Percentiles rank a stretch among this genome's conserved stretches.
These are phyloP conservation scores for Crotalus adamanteus DNA, from an alignment of 2,797 vertebrate species.

Conservation along the genomic window DNA sequence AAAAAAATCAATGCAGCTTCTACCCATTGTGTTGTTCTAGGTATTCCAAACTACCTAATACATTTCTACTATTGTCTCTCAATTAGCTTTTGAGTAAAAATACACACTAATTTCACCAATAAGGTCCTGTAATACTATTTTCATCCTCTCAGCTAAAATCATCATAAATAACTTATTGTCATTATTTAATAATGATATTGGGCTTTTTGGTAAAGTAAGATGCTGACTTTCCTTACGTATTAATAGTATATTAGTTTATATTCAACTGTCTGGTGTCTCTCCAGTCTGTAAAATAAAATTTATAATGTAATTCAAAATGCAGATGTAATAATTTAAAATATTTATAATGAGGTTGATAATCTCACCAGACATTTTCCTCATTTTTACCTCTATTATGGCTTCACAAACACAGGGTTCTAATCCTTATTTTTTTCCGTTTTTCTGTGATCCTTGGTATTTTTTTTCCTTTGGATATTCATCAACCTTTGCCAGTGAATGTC, in stretches of 20 bases:
- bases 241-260: background rate
- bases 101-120: background rate
- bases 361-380: background rate
- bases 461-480: background rate
- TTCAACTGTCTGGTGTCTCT: background rate
- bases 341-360: background rate
- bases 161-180: background rate
- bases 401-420: background rate
- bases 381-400: background rate
- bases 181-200: background rate
- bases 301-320: background rate
- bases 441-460: background rate
- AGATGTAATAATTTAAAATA: background rate
- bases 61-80: background rate
- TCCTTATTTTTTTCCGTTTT: background rate
- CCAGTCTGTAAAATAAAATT: background rate
- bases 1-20: background rate
- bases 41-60: background rate
- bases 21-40: background rate
- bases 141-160: background rate
- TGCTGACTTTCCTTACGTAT: background rate
- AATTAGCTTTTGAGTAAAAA: background rate
- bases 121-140: background rate
- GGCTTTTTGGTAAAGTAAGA: background rate
- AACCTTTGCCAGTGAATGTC: background rate